Evolutionary conservation across 2,888 invertebrate species (phyloP).

Genomic region (Aplocera efformata): DNA sequence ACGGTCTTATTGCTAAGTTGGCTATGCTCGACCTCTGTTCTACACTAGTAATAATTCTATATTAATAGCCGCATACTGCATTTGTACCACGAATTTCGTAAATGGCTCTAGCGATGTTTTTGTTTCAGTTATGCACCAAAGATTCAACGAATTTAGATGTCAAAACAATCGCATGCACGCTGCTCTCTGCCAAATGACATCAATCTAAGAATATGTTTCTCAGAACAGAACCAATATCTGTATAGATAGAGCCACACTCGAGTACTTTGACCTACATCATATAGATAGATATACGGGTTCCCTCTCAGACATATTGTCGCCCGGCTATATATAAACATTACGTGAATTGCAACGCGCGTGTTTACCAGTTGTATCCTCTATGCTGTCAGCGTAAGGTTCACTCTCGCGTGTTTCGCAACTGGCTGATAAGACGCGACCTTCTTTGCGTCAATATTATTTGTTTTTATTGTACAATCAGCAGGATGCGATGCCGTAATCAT

Average conservation of each 20-base stretch:
- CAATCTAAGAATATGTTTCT: slow-evolving; percentile 17
- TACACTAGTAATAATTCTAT: too few relatives aligned
- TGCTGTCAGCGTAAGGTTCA: slow-evolving; percentile 1
- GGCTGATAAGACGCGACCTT: slow-evolving; percentile 13
- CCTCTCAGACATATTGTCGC: slow-evolving; percentile 40
- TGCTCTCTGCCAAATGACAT: slow-evolving; percentile 23
- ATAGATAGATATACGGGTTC: slow-evolving; percentile 13
- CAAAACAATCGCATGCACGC: too few relatives aligned
- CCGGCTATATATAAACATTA: slow-evolving; percentile 41
- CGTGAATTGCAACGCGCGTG: slow-evolving; percentile 22
- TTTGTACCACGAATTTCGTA: too few relatives aligned
- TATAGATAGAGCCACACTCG: slow-evolving; percentile 1
- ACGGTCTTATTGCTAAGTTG: too few relatives aligned
- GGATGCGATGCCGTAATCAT: slow-evolving; percentile 26
- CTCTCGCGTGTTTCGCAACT: neutral
- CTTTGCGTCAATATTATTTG: slow-evolving; percentile 24
- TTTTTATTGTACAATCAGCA: slow-evolving; percentile 21
- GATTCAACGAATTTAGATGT: too few relatives aligned
- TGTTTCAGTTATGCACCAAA: too few relatives aligned
- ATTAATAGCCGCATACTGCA: too few relatives aligned
- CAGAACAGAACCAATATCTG: slow-evolving; percentile 1
- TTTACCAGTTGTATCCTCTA: slow-evolving; percentile 8
- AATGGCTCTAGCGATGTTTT: too few relatives aligned
- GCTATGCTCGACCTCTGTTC: too few relatives aligned
- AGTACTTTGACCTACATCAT: slow-evolving; percentile 3